These are phyloP conservation scores for Ridgeia piscesae DNA, from an alignment of 1,140 invertebrate genomes.

Conservation along the genomic window DNA sequence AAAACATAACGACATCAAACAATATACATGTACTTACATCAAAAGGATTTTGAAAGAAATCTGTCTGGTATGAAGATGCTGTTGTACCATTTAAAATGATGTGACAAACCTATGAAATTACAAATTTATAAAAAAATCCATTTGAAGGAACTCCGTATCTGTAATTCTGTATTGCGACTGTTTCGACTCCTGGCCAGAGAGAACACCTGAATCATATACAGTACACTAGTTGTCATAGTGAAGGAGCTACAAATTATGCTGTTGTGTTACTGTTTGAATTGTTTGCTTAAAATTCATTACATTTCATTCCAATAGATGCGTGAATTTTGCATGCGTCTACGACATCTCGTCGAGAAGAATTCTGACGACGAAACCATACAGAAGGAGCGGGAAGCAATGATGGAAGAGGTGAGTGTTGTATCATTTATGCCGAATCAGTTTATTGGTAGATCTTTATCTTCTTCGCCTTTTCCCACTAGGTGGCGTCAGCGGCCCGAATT, in stretches of 20 bases:
- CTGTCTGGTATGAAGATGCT: too few relatives aligned
- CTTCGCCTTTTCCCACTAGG: too few relatives aligned
- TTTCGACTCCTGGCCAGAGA: too few relatives aligned
- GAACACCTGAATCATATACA: background rate
- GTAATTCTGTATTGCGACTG: too few relatives aligned
- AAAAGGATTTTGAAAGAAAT: too few relatives aligned
- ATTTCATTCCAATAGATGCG: slow-evolving; percentile 16
- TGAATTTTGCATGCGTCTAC: slow-evolving; percentile 5
- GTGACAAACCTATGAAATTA: too few relatives aligned
- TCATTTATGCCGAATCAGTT: background rate
- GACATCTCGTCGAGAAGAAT: background rate
- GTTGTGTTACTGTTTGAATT: background rate
- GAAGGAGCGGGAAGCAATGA: slow-evolving; percentile 61
- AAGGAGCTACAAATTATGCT: background rate
- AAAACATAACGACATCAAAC: too few relatives aligned
- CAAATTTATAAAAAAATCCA: too few relatives aligned
- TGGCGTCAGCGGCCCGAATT: too few relatives aligned
- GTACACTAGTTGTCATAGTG: background rate
- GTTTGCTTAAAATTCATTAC: background rate
- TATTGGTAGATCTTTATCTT: background rate
- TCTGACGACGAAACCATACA: background rate
- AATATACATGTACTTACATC: too few relatives aligned
- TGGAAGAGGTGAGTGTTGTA: slow-evolving; percentile 61
- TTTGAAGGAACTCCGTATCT: too few relatives aligned
- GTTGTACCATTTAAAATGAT: too few relatives aligned